Evolutionary conservation across 2,113 vertebrate genomes (phyloP).

Genomic region (Pollimyrus isidori): DNA sequence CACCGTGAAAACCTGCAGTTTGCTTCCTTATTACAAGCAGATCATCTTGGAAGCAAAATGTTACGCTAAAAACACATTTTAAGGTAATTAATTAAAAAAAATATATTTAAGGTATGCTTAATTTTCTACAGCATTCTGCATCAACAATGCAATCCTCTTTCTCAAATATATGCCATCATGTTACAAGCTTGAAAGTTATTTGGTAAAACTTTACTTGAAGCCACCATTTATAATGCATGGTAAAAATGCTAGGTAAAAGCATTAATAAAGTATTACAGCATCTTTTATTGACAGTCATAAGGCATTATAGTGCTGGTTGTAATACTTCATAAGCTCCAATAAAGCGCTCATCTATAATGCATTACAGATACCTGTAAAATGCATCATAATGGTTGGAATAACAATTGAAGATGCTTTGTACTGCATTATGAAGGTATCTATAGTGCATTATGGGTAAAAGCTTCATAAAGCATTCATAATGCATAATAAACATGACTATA

Average conservation of each 20-base stretch:
- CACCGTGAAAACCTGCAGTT: constrained; percentile 2
- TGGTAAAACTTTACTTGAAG: not conserved
- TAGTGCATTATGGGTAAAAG: not conserved
- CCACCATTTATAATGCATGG: not conserved
- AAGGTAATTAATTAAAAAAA: not conserved
- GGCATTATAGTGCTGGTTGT: not conserved
- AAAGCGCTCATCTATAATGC: not conserved
- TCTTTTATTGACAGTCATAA: not conserved
- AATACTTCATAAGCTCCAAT: not conserved
- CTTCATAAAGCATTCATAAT: not conserved
- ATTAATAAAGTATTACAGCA: not conserved
- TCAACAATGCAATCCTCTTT: too few species aligned
- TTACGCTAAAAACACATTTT: not conserved
- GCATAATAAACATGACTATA: not conserved
- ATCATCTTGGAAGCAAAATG: not conserved
- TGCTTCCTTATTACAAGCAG: not conserved
- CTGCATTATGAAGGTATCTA: not conserved
- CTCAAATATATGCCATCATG: not conserved
- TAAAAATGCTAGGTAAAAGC: not conserved
- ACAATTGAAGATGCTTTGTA: not conserved
- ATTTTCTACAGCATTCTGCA: not conserved
- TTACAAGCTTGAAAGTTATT: not conserved
- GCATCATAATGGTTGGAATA: not conserved
- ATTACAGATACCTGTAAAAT: not conserved
- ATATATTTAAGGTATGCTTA: not conserved